These are phyloP conservation scores for Lysandra bellargus DNA, from an alignment of 2,888 invertebrate species.

Conservation along the genomic window DNA sequence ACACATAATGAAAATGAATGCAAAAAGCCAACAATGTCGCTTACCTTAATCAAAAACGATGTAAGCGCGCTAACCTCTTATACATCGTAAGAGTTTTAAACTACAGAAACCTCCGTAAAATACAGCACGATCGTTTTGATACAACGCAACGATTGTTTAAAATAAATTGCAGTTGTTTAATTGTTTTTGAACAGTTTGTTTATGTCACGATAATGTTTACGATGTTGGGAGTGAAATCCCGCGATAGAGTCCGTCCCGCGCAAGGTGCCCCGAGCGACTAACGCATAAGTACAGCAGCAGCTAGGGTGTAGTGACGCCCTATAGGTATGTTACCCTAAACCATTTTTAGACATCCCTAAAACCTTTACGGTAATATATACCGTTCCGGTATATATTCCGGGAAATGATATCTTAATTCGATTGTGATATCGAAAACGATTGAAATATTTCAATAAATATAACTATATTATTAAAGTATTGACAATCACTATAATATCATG, in stretches of 20 bases:
- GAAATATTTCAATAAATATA: no score
- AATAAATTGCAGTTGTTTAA: background rate
- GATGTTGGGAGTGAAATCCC: background rate
- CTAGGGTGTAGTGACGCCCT: background rate
- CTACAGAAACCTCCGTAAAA: background rate
- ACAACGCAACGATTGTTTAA: background rate
- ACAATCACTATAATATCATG: no score
- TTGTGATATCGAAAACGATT: background rate
- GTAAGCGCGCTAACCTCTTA: constrained; percentile 15
- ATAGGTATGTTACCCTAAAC: constrained; percentile 13
- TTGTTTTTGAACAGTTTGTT: constrained; percentile 4
- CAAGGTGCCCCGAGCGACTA: background rate
- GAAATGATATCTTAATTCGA: background rate
- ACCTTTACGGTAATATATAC: background rate
- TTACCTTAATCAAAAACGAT: constrained; percentile 11
- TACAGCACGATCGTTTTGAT: background rate
- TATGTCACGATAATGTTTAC: constrained; percentile 1
- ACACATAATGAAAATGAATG: background rate
- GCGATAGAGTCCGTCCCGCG: background rate
- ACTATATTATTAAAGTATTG: no score
- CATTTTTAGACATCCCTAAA: constrained; percentile 1
- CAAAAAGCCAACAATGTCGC: constrained; percentile 9
- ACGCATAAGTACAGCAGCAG: background rate
- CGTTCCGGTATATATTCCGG: background rate
- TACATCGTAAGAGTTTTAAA: background rate